phyloP scores from a whole-genome alignment of 2,888 invertebrate genomes.

The Keiferia lycopersicella region DNA sequence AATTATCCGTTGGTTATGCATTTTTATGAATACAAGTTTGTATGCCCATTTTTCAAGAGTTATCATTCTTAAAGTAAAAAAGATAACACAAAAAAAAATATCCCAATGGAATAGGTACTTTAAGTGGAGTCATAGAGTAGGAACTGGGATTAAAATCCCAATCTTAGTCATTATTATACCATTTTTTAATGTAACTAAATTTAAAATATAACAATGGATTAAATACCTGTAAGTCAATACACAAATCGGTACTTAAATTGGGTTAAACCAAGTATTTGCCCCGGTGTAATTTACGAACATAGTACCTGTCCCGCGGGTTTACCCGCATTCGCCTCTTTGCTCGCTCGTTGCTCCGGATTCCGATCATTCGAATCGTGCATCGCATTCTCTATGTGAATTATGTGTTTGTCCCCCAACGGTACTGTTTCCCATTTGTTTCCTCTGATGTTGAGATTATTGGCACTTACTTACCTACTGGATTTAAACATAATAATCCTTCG shows the following conservation, averaged over 20 bases:
- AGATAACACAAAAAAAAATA: too few species aligned
- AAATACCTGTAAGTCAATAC: not conserved
- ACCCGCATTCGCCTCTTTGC: constrained; percentile 28
- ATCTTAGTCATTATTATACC: too few species aligned
- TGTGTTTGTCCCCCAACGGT: constrained; percentile 21
- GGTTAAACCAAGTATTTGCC: constrained; percentile 40
- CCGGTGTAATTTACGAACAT: constrained; percentile 31
- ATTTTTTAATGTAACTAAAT: too few species aligned
- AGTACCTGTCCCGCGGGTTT: constrained; percentile 22
- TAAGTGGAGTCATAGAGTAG: too few species aligned
- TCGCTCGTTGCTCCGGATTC: constrained; percentile 49
- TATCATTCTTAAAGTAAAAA: too few species aligned
- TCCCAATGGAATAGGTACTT: too few species aligned
- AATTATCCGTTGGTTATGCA: not conserved
- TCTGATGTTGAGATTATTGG: not conserved
- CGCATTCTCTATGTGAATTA: constrained; percentile 41
- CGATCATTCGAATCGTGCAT: constrained; percentile 44
- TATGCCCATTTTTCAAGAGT: not conserved
- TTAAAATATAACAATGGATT: not conserved
- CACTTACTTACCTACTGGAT: too few species aligned
- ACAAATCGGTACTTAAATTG: constrained; percentile 31
- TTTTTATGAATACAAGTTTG: not conserved
- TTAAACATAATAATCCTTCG: too few species aligned
- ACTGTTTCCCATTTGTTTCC: constrained; percentile 1
- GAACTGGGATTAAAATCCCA: too few species aligned